Percentiles rank a stretch among this genome's conserved stretches.
phyloP scores from a whole-genome alignment of 2,888 invertebrate genomes.

The Dasysyrphus tricinctus region DNA sequence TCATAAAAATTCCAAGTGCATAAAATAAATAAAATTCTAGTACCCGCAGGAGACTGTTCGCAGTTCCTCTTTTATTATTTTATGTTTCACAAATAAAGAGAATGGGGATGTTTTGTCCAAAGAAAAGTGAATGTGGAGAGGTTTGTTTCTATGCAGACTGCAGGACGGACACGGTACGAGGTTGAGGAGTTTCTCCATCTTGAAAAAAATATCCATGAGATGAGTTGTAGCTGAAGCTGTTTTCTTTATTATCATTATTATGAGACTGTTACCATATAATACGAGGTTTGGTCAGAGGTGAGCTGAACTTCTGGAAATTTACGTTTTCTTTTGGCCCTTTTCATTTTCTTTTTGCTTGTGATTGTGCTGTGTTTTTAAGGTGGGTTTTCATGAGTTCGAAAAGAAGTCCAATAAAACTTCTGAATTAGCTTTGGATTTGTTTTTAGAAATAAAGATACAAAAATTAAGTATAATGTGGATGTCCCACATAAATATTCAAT shows the following conservation, averaged over 20 bases:
- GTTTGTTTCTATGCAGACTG: background rate
- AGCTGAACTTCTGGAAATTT: constrained; percentile 14
- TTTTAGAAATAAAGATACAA: too few species aligned
- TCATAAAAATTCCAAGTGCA: constrained; percentile 83
- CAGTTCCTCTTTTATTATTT: constrained; percentile 74
- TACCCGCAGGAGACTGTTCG: constrained; percentile 74
- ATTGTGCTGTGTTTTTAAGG: background rate
- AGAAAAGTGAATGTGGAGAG: background rate
- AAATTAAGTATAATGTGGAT: too few species aligned
- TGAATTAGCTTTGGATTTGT: too few species aligned
- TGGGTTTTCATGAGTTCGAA: background rate
- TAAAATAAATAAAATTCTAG: constrained; percentile 77
- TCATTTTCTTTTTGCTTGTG: constrained; percentile 4
- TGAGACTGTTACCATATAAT: constrained; percentile 42
- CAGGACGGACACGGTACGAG: too few species aligned
- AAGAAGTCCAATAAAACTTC: background rate
- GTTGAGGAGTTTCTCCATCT: constrained; percentile 7
- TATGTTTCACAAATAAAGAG: constrained; percentile 59
- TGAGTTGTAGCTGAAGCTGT: constrained; percentile 72
- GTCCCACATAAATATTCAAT: too few species aligned
- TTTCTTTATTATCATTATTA: constrained; percentile 74
- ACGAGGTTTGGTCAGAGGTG: constrained; percentile 43
- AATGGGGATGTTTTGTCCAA: constrained; percentile 26
- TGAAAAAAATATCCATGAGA: constrained; percentile 49
- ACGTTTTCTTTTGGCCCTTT: constrained; percentile 15